Evolutionary conservation across 1,140 invertebrate species (phyloP).

Genomic region (Pteromalus puparum): DNA sequence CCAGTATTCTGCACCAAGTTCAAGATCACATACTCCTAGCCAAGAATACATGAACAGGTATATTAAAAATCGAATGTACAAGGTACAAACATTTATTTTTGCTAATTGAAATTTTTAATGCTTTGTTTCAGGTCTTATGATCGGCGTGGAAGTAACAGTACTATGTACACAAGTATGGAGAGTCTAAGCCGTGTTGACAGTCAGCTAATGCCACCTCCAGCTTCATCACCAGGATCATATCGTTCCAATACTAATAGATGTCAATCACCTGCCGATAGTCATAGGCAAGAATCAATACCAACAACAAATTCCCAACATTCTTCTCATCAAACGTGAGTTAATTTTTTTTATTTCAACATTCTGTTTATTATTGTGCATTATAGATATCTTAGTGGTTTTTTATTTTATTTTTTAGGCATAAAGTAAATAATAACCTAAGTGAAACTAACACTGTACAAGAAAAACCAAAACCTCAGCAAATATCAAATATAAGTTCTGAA

Average conservation of each 20-base stretch:
- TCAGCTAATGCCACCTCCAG: slow-evolving; percentile 65
- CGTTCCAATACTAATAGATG: slow-evolving; percentile 60
- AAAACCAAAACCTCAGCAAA: slow-evolving; percentile 59
- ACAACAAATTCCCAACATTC: slow-evolving; percentile 33
- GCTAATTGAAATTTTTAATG: slow-evolving; percentile 38
- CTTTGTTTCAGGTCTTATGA: slow-evolving; percentile 64
- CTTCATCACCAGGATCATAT: slow-evolving; percentile 62
- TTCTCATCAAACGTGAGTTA: slow-evolving; percentile 50
- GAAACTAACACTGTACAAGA: slow-evolving; percentile 59
- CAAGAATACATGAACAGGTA: slow-evolving; percentile 71
- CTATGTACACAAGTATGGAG: slow-evolving; percentile 74
- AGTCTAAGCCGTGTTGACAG: slow-evolving; percentile 70
- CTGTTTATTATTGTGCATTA: background rate
- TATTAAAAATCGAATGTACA: slow-evolving; percentile 26
- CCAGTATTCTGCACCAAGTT: slow-evolving; percentile 72
- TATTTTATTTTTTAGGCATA: slow-evolving; percentile 57
- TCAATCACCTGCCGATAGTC: slow-evolving; percentile 60
- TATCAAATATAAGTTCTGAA: slow-evolving; percentile 56
- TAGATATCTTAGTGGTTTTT: background rate
- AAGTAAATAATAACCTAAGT: slow-evolving; percentile 56
- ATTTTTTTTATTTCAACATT: background rate
- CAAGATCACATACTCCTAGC: slow-evolving; percentile 75
- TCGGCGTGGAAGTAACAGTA: slow-evolving; percentile 72
- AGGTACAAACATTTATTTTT: slow-evolving; percentile 20
- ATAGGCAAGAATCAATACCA: slow-evolving; percentile 48